Evolutionary conservation across 2,888 invertebrate genomes (phyloP).

Genomic region (Gerris lacustris): DNA sequence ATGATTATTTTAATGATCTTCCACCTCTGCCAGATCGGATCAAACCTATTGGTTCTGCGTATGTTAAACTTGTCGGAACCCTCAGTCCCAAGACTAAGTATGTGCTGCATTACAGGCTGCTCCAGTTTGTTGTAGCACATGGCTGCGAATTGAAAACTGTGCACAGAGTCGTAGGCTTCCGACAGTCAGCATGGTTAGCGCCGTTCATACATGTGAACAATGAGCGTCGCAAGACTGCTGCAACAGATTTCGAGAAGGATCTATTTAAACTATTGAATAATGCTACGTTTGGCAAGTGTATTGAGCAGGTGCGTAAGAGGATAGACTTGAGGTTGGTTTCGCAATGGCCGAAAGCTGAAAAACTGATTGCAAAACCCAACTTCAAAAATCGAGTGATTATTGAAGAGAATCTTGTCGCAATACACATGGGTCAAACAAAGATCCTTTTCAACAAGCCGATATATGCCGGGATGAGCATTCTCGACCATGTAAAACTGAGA

Average conservation of each 20-base stretch:
- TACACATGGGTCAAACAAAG: slow-evolving; percentile 18
- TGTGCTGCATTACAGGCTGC: slow-evolving; percentile 13
- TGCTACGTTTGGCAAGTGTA: not conserved
- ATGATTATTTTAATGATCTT: slow-evolving; percentile 17
- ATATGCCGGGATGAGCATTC: slow-evolving; percentile 31
- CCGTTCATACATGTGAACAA: slow-evolving; percentile 29
- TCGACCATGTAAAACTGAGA: slow-evolving; percentile 32
- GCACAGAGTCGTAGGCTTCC: slow-evolving; percentile 31
- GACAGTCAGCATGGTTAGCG: slow-evolving; percentile 31
- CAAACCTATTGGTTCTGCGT: slow-evolving; percentile 8
- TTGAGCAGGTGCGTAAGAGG: not conserved
- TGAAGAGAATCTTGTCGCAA: slow-evolving; percentile 8
- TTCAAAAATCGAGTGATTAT: slow-evolving; percentile 13
- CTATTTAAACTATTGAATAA: not conserved
- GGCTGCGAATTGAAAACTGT: slow-evolving; percentile 33
- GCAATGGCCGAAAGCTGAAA: no score
- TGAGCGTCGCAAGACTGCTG: not conserved
- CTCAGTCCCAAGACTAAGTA: slow-evolving; percentile 16
- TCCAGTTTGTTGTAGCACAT: slow-evolving; percentile 12
- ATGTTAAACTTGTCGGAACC: slow-evolving; percentile 19
- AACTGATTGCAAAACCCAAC: no score
- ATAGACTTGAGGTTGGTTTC: not conserved
- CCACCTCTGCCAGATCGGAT: slow-evolving; percentile 16
- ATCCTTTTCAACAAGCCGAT: slow-evolving; percentile 32
- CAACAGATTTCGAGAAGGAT: not conserved